A percentile compares a stretch with the other conserved stretches of the same genome.
phyloP scores from a whole-genome alignment of 2,797 vertebrate genomes.

The Vespertilio murinus region DNA sequence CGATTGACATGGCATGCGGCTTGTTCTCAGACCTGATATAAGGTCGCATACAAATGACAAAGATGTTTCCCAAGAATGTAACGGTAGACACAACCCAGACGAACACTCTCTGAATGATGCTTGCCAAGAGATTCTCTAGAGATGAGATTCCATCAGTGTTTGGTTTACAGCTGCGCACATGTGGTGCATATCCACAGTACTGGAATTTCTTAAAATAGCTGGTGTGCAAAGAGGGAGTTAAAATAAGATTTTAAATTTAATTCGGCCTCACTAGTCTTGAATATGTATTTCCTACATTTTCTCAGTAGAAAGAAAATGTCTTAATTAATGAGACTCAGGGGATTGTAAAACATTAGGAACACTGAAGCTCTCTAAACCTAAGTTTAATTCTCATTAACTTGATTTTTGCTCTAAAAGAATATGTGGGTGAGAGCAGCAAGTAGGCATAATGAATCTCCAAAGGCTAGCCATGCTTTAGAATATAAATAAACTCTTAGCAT shows the following conservation, averaged over 20 bases:
- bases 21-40: constrained; percentile 97
- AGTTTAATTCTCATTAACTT: constrained; percentile 32
- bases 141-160: constrained; percentile 99
- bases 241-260: constrained; percentile 3
- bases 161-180: constrained; percentile 97
- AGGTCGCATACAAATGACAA: constrained; percentile 97
- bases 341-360: background rate
- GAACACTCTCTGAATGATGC: constrained; percentile 95
- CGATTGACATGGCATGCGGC: constrained; percentile 95
- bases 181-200: constrained; percentile 96
- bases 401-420: constrained; percentile 43
- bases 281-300: background rate
- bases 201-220: constrained; percentile 99
- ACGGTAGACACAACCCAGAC: constrained; percentile 97
- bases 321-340: background rate
- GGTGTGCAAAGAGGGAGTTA: constrained; percentile 41
- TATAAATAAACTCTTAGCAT: background rate
- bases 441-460: background rate
- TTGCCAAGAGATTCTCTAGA: constrained; percentile 95
- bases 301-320: background rate
- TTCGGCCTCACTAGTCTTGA: background rate
- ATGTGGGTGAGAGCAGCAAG: background rate
- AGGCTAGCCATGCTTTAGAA: background rate
- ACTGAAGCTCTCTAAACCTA: background rate
- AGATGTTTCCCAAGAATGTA: constrained; percentile 97